Conservation (phyloP, 2,113 vertebrate genomes). For the Podarcis cretensis region DNA sequence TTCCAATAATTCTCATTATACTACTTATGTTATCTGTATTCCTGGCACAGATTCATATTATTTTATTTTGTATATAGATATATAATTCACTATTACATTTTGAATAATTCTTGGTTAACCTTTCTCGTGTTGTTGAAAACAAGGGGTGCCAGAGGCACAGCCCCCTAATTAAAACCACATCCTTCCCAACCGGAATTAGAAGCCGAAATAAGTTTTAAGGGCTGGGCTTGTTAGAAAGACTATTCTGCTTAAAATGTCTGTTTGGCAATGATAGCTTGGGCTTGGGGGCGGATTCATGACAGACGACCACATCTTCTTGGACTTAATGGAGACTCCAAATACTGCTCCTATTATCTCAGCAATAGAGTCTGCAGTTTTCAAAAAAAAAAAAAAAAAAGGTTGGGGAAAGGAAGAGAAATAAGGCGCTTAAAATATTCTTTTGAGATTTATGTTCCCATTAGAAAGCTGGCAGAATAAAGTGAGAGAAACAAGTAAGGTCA, state of each 20-base stretch:
- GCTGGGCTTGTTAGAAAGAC: constrained; percentile 81
- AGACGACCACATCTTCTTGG: constrained; percentile 83
- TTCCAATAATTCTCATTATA: too few species aligned
- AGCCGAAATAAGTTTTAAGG: constrained; percentile 80
- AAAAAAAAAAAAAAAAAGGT: too few species aligned
- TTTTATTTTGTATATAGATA: too few species aligned
- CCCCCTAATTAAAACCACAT: constrained; percentile 80
- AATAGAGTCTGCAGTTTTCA: constrained; percentile 71
- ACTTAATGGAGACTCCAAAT: constrained; percentile 82
- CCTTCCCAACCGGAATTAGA: constrained; percentile 78
- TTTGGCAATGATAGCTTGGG: constrained; percentile 80
- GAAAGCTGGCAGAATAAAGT: constrained; percentile 79
- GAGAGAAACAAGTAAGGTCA: constrained; percentile 81
- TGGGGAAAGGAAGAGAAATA: constrained; percentile 36
- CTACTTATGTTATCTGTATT: too few species aligned
- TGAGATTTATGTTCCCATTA: constrained; percentile 83
- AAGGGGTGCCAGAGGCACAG: constrained; percentile 70
- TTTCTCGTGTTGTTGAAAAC: constrained; percentile 62
- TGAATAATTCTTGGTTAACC: constrained; percentile 26
- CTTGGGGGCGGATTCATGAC: constrained; percentile 69
- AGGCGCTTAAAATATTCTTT: constrained; percentile 82
- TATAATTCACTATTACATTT: too few species aligned
- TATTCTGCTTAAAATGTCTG: constrained; percentile 81
- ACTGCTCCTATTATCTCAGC: constrained; percentile 82
- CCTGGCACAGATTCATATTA: too few species aligned